Evolutionary conservation across 2,113 vertebrate species (phyloP), one percentile per base, ranked within the genome.

Genomic region (Syngnathus typhle): DNA sequence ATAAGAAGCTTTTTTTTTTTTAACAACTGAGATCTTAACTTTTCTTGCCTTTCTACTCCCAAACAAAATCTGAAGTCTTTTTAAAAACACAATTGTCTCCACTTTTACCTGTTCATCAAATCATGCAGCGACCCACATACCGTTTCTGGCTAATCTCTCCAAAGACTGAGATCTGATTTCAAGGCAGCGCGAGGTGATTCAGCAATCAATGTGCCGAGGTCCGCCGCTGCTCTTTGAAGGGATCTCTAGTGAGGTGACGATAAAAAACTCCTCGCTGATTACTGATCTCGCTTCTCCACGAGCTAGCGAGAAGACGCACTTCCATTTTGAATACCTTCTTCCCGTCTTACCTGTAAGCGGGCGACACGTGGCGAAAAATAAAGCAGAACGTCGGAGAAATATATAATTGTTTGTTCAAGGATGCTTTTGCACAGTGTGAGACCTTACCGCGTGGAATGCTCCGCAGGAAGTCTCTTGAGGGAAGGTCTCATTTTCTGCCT

Each of bases 401-500:
- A 91, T 89, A 91, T 91, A 91, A 91, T 91, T 89, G 89, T 89
- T 84, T 90, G 88, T 89, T 90, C 87, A 86, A 90, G 86, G 90
- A 86, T 88, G 87, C 89, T 92, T 58, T 90, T 90, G 86, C 91
- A 86, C 89, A 88, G 88, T 90, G 82, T 89, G 90, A 89, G 87
- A 87, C 83, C 89, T 86, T 84, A 75, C 86, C 79, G 87, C 89
- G 88, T 87, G 89, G 89, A 91, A 88, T 82, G 85, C 89, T 86
- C 91, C 86, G 87, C 90, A 88, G 91, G 89, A 86, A 88, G 85
- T 92, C 91, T 91, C 89, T 91, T 88, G 89, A 92, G 91, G 89
- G 90, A 90, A 89, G 90, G 89, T 91, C 89, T 92, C 88, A 91
- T 92, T 92, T 91, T 90, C 87, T 88, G 82, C 81, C 90, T 86